Percentiles rank a stretch among this genome's conserved stretches.
phyloP scores from a whole-genome alignment of 2,797 vertebrate species.

The Phyllotis vaccarum region DNA sequence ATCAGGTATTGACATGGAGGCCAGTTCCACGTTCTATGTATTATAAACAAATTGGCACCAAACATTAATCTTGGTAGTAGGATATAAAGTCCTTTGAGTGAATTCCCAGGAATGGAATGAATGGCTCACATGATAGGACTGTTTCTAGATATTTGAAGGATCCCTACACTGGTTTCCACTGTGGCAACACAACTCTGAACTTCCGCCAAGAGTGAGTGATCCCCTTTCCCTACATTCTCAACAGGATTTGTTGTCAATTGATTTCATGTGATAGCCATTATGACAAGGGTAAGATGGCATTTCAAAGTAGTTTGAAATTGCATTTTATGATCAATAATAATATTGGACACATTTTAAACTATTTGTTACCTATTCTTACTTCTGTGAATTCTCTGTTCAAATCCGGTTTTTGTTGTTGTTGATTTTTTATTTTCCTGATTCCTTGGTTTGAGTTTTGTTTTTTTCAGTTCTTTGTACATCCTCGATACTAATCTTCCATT shows the following conservation, averaged over 20 bases:
- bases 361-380: neutral
- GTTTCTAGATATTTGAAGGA: neutral
- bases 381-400: neutral
- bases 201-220: neutral
- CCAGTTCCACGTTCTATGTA: neutral
- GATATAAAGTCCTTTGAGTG: neutral
- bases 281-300: neutral
- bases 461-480: neutral
- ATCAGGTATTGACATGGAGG: neutral
- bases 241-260: neutral
- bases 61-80: no score
- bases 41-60: neutral
- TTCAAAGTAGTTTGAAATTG: neutral
- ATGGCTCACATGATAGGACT: no score
- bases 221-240: neutral
- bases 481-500: neutral
- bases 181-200: neutral
- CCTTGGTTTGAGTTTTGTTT: neutral
- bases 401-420: neutral
- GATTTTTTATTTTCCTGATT: neutral
- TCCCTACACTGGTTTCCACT: neutral
- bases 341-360: neutral
- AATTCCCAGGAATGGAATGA: neutral
- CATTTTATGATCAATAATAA: neutral
- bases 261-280: neutral